Evolutionary conservation across 2,888 invertebrate genomes (phyloP).

Genomic region (Drosophila quinaria): DNA sequence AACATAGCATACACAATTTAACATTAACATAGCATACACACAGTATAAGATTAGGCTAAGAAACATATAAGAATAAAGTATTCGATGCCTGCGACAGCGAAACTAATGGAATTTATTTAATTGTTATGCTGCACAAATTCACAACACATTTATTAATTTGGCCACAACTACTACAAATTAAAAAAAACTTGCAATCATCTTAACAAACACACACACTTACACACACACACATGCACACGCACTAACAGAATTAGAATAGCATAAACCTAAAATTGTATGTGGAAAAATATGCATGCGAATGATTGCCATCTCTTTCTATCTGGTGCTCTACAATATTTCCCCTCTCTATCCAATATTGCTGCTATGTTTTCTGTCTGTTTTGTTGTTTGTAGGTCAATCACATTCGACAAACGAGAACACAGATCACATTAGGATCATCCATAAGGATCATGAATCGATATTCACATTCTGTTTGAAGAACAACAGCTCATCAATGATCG

Average conservation of each 20-base stretch:
- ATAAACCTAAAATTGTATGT: background rate
- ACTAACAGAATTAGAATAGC: slow-evolving; percentile 6
- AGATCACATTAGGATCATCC: slow-evolving; percentile 97
- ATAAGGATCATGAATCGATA: slow-evolving; percentile 99
- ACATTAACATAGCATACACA: slow-evolving; percentile 23
- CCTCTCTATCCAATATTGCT: slow-evolving; percentile 20
- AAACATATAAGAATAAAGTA: slow-evolving; percentile 34
- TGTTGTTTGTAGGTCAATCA: slow-evolving; percentile 63
- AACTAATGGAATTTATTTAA: slow-evolving; percentile 36
- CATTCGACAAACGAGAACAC: slow-evolving; percentile 81
- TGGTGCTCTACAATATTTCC: slow-evolving; percentile 1
- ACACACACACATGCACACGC: background rate
- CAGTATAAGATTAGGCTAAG: slow-evolving; percentile 24
- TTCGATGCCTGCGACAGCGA: slow-evolving; percentile 29
- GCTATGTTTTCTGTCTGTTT: slow-evolving; percentile 14
- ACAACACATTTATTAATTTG: slow-evolving; percentile 16
- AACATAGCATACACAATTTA: slow-evolving; percentile 13
- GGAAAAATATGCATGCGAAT: slow-evolving; percentile 16
- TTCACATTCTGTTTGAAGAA: slow-evolving; percentile 98
- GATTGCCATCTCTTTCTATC: slow-evolving; percentile 6
- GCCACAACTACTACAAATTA: background rate
- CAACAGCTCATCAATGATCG: slow-evolving; percentile 93
- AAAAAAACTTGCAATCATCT: background rate
- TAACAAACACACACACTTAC: background rate
- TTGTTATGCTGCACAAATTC: slow-evolving; percentile 4